Conservation (phyloP, 2,888 invertebrate genomes). For the Cantharis nigra region DNA sequence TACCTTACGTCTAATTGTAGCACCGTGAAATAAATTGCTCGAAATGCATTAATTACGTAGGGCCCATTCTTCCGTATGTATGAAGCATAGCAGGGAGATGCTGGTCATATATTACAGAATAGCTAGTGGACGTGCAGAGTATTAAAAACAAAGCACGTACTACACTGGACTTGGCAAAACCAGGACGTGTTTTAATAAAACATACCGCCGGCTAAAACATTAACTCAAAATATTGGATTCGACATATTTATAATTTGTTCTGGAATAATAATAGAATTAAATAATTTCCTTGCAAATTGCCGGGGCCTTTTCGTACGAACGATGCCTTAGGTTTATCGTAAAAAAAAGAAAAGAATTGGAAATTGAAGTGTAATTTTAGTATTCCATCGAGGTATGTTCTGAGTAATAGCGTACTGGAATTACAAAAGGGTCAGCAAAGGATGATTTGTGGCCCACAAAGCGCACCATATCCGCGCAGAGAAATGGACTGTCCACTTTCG, state of each 20-base stretch:
- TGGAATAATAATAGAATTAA: neutral
- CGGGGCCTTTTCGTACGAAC: neutral
- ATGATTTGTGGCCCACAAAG: constrained; percentile 48
- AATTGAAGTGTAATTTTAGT: neutral
- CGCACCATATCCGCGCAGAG: constrained; percentile 47
- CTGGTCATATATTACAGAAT: constrained; percentile 44
- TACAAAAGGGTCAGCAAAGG: constrained; percentile 44
- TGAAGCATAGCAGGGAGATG: constrained; percentile 44
- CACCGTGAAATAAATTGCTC: constrained; percentile 52
- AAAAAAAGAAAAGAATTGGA: neutral
- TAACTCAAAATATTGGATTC: neutral
- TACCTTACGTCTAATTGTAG: constrained; percentile 52
- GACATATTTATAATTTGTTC: neutral
- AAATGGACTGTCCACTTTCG: constrained; percentile 55
- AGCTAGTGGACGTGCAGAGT: constrained; percentile 48
- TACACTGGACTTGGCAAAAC: constrained; percentile 30
- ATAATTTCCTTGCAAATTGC: neutral
- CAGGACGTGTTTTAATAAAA: constrained; percentile 26
- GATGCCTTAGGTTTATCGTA: neutral
- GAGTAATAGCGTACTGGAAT: constrained; percentile 38
- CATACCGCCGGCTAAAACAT: neutral
- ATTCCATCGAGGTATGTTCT: constrained; percentile 11
- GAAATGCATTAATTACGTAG: constrained; percentile 53
- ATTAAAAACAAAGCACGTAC: constrained; percentile 62
- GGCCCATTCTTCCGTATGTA: constrained; percentile 44